A percentile compares a stretch with the other conserved stretches of the same genome.
Evolutionary conservation across 2,113 vertebrate species (phyloP).

Genomic region (Cavia porcellus): DNA sequence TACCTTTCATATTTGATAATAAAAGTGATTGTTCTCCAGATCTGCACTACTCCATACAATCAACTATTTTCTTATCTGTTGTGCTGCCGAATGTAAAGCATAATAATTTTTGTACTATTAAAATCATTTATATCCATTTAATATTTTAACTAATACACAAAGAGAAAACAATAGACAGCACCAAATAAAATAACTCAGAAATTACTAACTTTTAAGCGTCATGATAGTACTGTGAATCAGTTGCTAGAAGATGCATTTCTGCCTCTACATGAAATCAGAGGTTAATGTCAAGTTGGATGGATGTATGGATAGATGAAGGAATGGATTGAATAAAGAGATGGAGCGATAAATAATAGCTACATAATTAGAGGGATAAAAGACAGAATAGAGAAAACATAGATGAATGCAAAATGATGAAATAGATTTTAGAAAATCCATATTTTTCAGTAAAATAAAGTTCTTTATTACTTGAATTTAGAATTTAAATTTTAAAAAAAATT

Average conservation of each 20-base stretch:
- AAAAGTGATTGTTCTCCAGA: background rate
- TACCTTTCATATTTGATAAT: background rate
- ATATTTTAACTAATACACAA: background rate
- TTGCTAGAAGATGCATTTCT: background rate
- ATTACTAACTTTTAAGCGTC: background rate
- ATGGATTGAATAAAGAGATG: background rate
- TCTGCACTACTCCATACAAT: background rate
- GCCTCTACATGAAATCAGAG: background rate
- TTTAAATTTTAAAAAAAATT: background rate
- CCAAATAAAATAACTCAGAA: background rate
- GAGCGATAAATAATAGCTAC: background rate
- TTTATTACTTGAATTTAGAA: slow-evolving; percentile 8
- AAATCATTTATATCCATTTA: background rate
- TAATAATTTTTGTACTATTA: background rate
- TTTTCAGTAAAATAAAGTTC: background rate
- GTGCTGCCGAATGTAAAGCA: background rate
- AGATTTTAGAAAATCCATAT: background rate
- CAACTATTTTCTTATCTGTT: background rate
- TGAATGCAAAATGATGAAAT: background rate
- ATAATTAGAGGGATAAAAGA: background rate
- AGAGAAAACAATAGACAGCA: background rate
- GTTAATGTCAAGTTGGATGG: background rate
- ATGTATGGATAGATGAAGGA: background rate
- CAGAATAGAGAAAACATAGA: background rate
- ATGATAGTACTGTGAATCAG: background rate